These are phyloP conservation scores for Corvus hawaiiensis DNA, from an alignment of 2,113 vertebrate genomes.

Conservation along the genomic window DNA sequence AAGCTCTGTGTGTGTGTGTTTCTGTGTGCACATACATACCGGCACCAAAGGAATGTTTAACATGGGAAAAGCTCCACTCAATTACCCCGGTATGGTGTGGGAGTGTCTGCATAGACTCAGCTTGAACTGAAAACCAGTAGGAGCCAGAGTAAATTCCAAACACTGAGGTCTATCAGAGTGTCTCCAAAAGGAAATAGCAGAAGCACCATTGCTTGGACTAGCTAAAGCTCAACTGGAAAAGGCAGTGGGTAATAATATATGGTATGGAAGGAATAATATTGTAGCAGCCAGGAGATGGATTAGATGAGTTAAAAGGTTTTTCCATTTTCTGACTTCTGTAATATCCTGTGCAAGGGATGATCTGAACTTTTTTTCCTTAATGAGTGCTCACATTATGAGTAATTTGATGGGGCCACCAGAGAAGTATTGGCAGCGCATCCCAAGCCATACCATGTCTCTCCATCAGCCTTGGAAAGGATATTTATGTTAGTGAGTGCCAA, in stretches of 20 bases:
- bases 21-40: neutral
- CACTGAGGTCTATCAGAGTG: neutral
- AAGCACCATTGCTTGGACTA: conserved; percentile 2
- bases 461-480: conserved; percentile 46
- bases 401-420: conserved; percentile 56
- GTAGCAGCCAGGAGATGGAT: conserved; percentile 44
- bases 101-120: neutral
- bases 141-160: conserved; percentile 2
- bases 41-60: neutral
- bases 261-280: conserved; percentile 57
- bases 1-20: neutral
- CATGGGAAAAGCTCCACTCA: neutral
- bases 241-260: conserved; percentile 31
- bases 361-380: conserved; percentile 51
- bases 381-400: conserved; percentile 25
- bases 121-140: neutral
- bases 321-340: conserved; percentile 62
- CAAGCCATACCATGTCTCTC: conserved; percentile 48
- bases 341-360: conserved; percentile 57
- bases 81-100: neutral
- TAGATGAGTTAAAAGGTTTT: conserved; percentile 62
- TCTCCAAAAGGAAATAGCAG: conserved; percentile 49
- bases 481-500: conserved; percentile 42
- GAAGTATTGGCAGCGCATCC: conserved; percentile 38
- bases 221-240: conserved; percentile 38